Evolutionary conservation across 37 sponge, comb jelly and placozoan species (phyloP).

Genomic region (Corticium candelabrum): DNA sequence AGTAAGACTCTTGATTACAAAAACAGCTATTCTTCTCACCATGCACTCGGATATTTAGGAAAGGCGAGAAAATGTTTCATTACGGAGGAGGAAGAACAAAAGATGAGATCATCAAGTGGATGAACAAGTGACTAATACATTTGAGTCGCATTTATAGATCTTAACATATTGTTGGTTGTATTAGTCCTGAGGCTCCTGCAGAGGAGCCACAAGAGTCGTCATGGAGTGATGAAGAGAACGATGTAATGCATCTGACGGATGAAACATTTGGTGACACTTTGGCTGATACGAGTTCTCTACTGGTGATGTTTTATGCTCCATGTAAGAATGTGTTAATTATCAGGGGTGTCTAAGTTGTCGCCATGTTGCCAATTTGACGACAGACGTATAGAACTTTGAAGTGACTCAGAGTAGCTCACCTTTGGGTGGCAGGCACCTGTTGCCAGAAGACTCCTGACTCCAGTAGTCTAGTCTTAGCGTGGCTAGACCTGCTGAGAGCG

Average conservation of each 20-base stretch:
- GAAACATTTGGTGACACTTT: conserved; percentile 57
- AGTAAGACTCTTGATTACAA: conserved; percentile 17
- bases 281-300: conserved; percentile 52
- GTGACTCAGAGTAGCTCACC: too few species aligned
- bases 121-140: conserved; percentile 46
- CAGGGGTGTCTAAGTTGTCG: too few species aligned
- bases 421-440: too few species aligned
- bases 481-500: too few species aligned
- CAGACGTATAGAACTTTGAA: too few species aligned
- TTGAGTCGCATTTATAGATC: too few species aligned
- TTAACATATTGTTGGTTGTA: too few species aligned
- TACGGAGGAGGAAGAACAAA: conserved; percentile 52
- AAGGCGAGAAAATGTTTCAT: conserved; percentile 33
- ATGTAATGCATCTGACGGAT: conserved; percentile 72
- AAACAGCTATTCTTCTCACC: not conserved
- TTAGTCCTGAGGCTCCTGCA: too few species aligned
- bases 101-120: conserved; percentile 63
- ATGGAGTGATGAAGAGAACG: conserved; percentile 56
- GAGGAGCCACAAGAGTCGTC: not conserved
- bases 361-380: too few species aligned
- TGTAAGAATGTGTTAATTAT: conserved; percentile 20
- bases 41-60: conserved; percentile 1
- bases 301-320: conserved; percentile 94
- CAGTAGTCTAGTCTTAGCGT: too few species aligned
- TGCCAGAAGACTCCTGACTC: too few species aligned